Evolutionary conservation across 2,113 vertebrate genomes (phyloP).

Genomic region (Gnathonemus longibarbis): DNA sequence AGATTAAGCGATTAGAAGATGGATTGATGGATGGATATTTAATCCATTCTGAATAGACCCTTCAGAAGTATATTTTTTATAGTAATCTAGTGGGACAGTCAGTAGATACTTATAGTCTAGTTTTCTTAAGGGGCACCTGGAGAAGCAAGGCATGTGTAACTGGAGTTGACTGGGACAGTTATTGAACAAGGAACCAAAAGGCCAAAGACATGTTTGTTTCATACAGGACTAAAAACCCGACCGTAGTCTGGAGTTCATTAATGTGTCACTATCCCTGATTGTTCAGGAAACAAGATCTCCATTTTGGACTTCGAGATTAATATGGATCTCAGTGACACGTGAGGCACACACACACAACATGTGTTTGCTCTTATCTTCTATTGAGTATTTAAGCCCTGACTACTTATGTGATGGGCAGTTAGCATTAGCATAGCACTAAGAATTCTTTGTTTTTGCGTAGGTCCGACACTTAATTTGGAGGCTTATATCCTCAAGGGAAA

Average conservation of each 20-base stretch:
- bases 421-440: not conserved
- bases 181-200: slow-evolving; percentile 8
- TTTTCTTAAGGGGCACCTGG: not conserved
- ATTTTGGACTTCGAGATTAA: slow-evolving; percentile 29
- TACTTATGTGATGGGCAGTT: slow-evolving; percentile 17
- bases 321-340: slow-evolving; percentile 41
- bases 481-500: not conserved
- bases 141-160: no score
- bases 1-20: not conserved
- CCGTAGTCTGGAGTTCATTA: slow-evolving; percentile 44
- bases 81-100: not conserved
- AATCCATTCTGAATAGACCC: not conserved
- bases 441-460: not conserved
- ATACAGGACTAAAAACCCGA: slow-evolving; percentile 25
- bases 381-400: not conserved
- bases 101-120: not conserved
- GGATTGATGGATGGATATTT: not conserved
- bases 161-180: slow-evolving; percentile 4
- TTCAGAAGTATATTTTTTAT: not conserved
- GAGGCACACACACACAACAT: slow-evolving; percentile 37
- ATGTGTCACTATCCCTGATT: slow-evolving; percentile 30
- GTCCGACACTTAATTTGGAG: not conserved
- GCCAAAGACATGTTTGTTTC: not conserved
- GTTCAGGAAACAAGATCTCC: slow-evolving; percentile 31
- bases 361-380: slow-evolving; percentile 40